Evolutionary conservation across 2,888 invertebrate genomes (phyloP), one percentile per base, ranked within the genome.

Genomic region (Drosophila mercatorum): DNA sequence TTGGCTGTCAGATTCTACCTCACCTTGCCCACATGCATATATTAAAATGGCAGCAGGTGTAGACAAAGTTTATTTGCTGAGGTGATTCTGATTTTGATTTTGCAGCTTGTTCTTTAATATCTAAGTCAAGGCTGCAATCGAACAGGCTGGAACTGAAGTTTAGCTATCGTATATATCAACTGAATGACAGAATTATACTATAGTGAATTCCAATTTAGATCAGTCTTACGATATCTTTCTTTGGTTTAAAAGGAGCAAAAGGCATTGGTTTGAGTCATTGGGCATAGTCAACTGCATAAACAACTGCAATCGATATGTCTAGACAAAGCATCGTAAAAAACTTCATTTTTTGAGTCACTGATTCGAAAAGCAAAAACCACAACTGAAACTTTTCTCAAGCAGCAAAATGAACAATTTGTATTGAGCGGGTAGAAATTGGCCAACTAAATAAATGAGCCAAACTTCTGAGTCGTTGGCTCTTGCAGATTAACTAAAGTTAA

Each of bases 251-350:
- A 51, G 34, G 2, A 51, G 34, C 1, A 7, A 51, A 12, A 8
- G 12, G 0, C 17, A 51, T 36, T 51, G 36, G 17, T 12, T 36
- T 51, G 51, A 51, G 34, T 53, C 40, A 26, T 26, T 8, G 53
- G 31, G 6, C 31, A 6, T 7, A 5, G 4, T 31, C n/a, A 49
- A 12, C 17, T 11, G 31, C 49, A 51, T 34, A 53, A 53, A 22
- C 53, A 53, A 26, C 36, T 26, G n/a, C 26, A 53, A 53, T 53
- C 53, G 26, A 53, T 53, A 56, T 17, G 56, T 56, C 56, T 56
- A 56, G 56, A 56, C 56, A 43, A 43, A 43, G 17, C 28, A 43
- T 31, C 43, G 10, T 40, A 26, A 56, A 55, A 12, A 43, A 17
- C 41, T 56, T 43, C 2, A 43, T 8, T 31, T 22, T 40, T 40